A percentile compares a stretch with the other conserved stretches of the same genome.
phyloP scores from a whole-genome alignment of 2,113 vertebrate species.

The Petroica traversi region DNA sequence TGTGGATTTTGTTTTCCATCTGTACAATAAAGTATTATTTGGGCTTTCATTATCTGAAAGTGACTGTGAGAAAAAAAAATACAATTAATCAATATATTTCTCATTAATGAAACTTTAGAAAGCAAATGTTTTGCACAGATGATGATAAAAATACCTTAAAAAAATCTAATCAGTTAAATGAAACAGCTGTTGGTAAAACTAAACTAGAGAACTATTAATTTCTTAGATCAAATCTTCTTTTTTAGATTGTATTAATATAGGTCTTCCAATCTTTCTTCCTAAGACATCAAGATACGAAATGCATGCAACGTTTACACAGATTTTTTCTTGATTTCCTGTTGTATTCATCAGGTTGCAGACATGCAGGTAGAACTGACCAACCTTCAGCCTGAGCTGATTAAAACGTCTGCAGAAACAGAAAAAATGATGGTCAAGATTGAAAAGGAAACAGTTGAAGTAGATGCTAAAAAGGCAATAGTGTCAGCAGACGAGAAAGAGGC shows the following conservation, averaged over 20 bases:
- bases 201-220: not conserved
- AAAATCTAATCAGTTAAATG: not conserved
- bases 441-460: slow-evolving; percentile 85
- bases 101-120: not conserved
- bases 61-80: not conserved
- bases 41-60: not conserved
- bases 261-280: not conserved
- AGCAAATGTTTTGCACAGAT: not conserved
- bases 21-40: not conserved
- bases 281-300: not conserved
- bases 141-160: not conserved
- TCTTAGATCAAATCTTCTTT: not conserved
- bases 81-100: not conserved
- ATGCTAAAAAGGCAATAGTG: slow-evolving; percentile 88
- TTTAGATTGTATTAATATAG: not conserved
- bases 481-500: slow-evolving; percentile 88
- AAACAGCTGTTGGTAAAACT: not conserved
- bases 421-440: slow-evolving; percentile 91
- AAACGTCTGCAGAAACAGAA: slow-evolving; percentile 85
- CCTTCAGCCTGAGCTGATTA: slow-evolving; percentile 88
- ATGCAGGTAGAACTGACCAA: slow-evolving; percentile 90
- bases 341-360: slow-evolving; percentile 78
- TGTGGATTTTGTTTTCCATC: not conserved
- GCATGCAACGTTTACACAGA: not conserved
- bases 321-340: not conserved